Evolutionary conservation across 2,888 invertebrate species (phyloP), one percentile per base, ranked within the genome.

Genomic region (Drosophila koepferae): DNA sequence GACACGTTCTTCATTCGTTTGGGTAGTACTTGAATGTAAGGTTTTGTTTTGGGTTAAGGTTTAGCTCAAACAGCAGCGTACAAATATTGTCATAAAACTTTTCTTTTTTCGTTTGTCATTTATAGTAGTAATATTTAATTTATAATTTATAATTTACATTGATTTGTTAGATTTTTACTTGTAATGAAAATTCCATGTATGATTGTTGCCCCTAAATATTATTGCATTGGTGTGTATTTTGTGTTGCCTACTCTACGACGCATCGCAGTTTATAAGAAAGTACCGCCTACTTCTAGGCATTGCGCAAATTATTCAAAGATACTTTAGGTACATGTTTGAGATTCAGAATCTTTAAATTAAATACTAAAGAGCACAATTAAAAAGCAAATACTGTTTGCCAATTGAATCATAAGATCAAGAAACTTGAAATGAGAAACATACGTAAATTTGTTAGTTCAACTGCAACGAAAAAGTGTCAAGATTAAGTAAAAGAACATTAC

Each of bases 41-140:
- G 23, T 20, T 66, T 53, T 48, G 16, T 10, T 20, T 65, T 53
- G 44, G 68, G 62, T 81, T 76, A 73, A 69, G 61, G 70, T 67
- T 70, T 86, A 78, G 81, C 73, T 82, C 77, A 74, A 82, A 86
- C 81, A 78, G 76, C 83, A 80, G 85, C 83, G 68, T 85, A 83
- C 75, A 85, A 83, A 87, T 87, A 87, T 90, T 88, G 86, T 86
- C 88, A 82, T 89, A 76, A 83, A 89, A 87, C 80, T 66, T 40
- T n/a, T 34, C 68, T 74, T 68, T 72, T 75, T 38, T 63, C 63
- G 55, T 65, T 71, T 65, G 20, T 66, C 56, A 49, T 55, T 41
- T 70, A 63, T 67, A 60, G 71, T 65, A 34, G 71, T 65, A 34
- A 28, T 43, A 31, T 40, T 73, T 18, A 62, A 63, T 87, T 76